Base-by-base conservation (phyloP, 2,888 invertebrate genomes). In the Melipona beecheii region DNA sequence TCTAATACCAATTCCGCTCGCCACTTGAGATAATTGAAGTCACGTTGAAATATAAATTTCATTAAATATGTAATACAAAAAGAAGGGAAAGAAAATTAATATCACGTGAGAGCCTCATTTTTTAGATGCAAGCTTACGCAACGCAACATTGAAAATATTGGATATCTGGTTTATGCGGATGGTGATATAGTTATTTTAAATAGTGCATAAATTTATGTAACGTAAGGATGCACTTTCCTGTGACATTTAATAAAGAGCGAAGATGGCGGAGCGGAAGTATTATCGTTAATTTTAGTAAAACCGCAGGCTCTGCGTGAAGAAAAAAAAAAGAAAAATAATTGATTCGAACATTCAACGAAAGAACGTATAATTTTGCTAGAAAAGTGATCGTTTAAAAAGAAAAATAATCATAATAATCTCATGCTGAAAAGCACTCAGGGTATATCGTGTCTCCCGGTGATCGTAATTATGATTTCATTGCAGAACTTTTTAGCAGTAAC, bases 211-310 rank as follows among this genome's bases (percentile, higher is more conserved):
- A n/a, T 69, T 52, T 69, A 69, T 31, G 31, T 69, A 69, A 69
- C 54, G 69, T 21, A 69, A 54, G 69, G 31, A 54, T 31, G 43
- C 54, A 69, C 69, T 54, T 54, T 17, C 31, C 31, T 31, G n/a
- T 31, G 69, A 54, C n/a, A 69, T 69, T 69, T 54, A 69, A 69
- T 69, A 69, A 69, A 69, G 50, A 69, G 21, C 21, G 69, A 69
- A 69, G 31, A 31, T 69, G 69, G 54, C n/a, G 50, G 52, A 52
- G 68, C 52, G 50, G n/a, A 17, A 17, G 21, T 69, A 54, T 54
- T 27, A 54, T 54, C 31, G 69, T 54, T 69, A 69, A 52, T 52
- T 69, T 54, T 31, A 69, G 17, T 54, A 52, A 36, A 54, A 54
- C 3, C n/a, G 54, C 31, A n/a, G 31, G 6, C 27, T 4, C 3